Base-by-base conservation (phyloP, 2,888 invertebrate species). In the Drosophila bunnanda region DNA sequence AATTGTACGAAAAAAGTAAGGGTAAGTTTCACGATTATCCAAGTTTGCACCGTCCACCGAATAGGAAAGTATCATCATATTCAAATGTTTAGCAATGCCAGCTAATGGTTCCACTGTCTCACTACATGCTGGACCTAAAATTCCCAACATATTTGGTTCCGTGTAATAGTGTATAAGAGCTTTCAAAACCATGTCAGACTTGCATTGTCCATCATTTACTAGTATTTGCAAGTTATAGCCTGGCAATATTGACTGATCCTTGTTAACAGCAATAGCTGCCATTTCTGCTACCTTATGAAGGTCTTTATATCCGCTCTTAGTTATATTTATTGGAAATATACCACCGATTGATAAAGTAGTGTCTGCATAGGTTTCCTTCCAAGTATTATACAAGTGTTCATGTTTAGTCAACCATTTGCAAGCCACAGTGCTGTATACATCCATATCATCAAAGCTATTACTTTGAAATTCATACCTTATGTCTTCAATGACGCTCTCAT, bases 61-160 rank as follows among this genome's bases (percentile, higher is more conserved):
- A 90, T 96, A 97, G 55, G 96, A 96, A 68, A 97, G 95, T 1
- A 96, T 94, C 66, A 96, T 93, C 56, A 95, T 95, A 76, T 94
- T 94, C 83, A 95, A 96, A 83, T 96, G 95, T 72, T 95, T 95
- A 0, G 96, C 95, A 4, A 97, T 94, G 0, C 96, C 96, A 0
- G 96, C 96, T 38, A 97, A 93, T 0, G 96, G 96, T 87, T 96
- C 96, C 0, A 96, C 95, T 0, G 96, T 96, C 89, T 96, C 96
- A 0, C 96, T 96, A 85, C 96, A 97, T 0, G 96, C 96, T 0
- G 96, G 96, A 9, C 97, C 96, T 52, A 96, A 89, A 1, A 97
- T 94, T 0, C 96, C 97, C 67, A 95, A 93, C 69, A 96, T 92
- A 54, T 94, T 94, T 0, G 72, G 77, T 10, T 94, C 93, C 60